Evolutionary conservation across 2,113 vertebrate species (phyloP), one percentile per base, ranked within the genome.

Genomic region (Siniperca knerii): DNA sequence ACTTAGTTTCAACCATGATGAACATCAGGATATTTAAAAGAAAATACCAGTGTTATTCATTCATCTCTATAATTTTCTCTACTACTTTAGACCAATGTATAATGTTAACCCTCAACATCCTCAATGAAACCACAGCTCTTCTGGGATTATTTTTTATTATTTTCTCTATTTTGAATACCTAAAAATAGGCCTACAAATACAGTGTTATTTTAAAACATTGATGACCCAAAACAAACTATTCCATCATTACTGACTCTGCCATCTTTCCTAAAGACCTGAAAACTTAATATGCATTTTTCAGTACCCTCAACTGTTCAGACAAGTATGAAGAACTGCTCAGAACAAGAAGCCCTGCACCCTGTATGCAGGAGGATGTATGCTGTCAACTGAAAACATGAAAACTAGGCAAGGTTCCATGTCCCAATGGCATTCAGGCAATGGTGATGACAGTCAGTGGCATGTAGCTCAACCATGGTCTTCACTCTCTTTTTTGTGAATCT

Each of bases 11-110:
- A 9, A 78, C 78, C 83, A 11, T 37, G 55, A 83, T 76, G 69
- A 83, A 77, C 62, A 78, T 84, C 33, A 68, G 73, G 54, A 77
- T 69, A 66, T 87, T 81, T 75, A 82, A 84, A 80, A 75, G 29
- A 76, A 90, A 79, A 82, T 42, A 67, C 44, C n/a, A 25, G 18
- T 66, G 37, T 46, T 70, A 37, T 40, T 55, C 23, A 58, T 23
- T 77, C 42, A 8, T 87, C n/a, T 65, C 23, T 35, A 0, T 64
- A 16, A 46, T 21, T 79, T 57, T 40, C 15, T 25, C 35, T 20
- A 0, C 42, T 10, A 42, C 55, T 66, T 52, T 20, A 46, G 42
- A 52, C 15, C 54, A 11, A 11, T 12, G 44, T 21, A 8, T 37
- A 35, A 21, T 50, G 46, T 55, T 11, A 69, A 54, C 40, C 33